Conservation (phyloP, 2,888 invertebrate species). For the Trissolcus brochymenae region DNA sequence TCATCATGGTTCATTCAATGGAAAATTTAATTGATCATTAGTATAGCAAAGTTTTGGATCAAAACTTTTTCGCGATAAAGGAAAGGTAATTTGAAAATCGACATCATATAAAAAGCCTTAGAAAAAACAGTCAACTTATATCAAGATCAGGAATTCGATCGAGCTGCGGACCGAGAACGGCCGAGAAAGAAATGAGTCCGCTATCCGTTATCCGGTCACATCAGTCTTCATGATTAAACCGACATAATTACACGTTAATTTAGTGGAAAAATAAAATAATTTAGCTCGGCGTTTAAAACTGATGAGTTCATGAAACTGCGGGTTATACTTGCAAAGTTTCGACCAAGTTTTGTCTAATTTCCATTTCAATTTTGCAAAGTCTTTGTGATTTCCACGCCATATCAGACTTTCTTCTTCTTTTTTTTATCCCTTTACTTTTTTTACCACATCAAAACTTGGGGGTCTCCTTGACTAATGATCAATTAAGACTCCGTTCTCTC, state of each 20-base stretch:
- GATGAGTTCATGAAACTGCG: neutral
- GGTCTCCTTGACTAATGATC: constrained; percentile 5
- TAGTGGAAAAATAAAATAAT: constrained; percentile 5
- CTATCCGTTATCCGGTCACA: neutral
- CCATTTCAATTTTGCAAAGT: constrained; percentile 8
- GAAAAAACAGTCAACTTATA: no score
- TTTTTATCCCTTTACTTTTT: neutral
- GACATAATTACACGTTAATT: constrained; percentile 2
- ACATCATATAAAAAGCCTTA: no score
- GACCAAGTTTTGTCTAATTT: constrained; percentile 1
- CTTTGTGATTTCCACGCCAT: neutral
- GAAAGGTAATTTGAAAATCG: no score
- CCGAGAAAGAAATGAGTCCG: neutral
- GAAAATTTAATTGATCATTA: no score
- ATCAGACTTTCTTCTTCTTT: neutral
- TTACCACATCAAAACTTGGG: constrained; percentile 4
- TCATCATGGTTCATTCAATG: neutral
- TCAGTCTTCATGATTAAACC: neutral
- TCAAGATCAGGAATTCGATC: no score
- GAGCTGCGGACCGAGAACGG: no score
- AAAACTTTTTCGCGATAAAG: no score
- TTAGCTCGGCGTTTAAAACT: neutral
- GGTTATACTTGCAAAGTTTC: neutral
- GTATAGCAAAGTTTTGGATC: no score
- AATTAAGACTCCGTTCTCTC: constrained; percentile 14